A percentile compares a stretch with the other conserved stretches of the same genome.
phyloP scores from a whole-genome alignment of 2,797 vertebrate genomes.

The Sus cebifrons region DNA sequence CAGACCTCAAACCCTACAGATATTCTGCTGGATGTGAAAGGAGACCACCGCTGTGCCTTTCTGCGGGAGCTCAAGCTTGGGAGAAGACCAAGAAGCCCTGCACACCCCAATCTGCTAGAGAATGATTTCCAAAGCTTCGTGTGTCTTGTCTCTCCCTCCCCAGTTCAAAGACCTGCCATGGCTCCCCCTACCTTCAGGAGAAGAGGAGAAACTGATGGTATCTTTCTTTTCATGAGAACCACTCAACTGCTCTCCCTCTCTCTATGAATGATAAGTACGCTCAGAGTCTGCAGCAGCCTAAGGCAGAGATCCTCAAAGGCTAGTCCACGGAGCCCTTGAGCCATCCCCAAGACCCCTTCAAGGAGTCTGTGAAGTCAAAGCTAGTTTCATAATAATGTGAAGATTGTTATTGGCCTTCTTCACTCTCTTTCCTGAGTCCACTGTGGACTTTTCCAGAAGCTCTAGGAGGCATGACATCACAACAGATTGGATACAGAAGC shows the following conservation, averaged over 20 bases:
- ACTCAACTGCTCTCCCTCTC: background rate
- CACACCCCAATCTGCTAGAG: background rate
- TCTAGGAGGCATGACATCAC: background rate
- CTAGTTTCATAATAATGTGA: background rate
- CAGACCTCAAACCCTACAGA: background rate
- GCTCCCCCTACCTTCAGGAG: conserved; percentile 35
- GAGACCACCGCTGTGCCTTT: background rate
- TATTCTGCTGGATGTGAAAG: background rate
- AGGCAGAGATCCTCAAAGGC: conserved; percentile 14
- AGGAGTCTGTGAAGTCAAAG: conserved; percentile 4
- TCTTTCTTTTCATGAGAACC: conserved; percentile 5
- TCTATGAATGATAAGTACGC: background rate
- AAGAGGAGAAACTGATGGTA: background rate
- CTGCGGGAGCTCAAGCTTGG: background rate
- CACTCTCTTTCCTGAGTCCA: background rate
- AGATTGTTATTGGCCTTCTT: background rate
- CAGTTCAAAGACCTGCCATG: conserved; percentile 53
- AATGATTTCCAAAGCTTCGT: background rate
- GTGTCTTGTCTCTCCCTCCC: background rate
- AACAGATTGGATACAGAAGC: background rate
- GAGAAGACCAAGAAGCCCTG: background rate
- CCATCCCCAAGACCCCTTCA: background rate
- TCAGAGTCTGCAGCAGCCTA: background rate
- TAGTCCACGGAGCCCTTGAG: background rate
- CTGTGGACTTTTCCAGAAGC: background rate